These are phyloP conservation scores for Hemicrepidius hirtus DNA, from an alignment of 2,888 invertebrate species.

Conservation along the genomic window DNA sequence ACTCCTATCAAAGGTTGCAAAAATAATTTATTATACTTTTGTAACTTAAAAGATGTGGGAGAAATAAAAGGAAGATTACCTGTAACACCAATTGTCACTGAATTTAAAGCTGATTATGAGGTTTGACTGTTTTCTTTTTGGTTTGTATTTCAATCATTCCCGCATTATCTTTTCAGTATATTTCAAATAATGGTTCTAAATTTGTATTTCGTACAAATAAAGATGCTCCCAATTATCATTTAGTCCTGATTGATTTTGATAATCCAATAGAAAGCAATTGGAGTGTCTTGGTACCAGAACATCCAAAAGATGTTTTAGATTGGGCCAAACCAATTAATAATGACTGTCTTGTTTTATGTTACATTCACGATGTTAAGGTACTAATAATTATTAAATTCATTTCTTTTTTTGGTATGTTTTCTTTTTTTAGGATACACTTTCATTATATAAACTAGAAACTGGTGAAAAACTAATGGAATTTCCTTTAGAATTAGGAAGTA, in stretches of 20 bases:
- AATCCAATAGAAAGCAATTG: constrained; percentile 85
- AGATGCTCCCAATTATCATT: constrained; percentile 92
- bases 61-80: constrained; percentile 79
- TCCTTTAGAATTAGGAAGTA: constrained; percentile 89
- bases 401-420: too few relatives aligned
- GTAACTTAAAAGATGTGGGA: constrained; percentile 81
- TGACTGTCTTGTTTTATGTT: constrained; percentile 91
- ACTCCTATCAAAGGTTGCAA: constrained; percentile 91
- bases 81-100: constrained; percentile 87
- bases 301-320: constrained; percentile 90
- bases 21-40: constrained; percentile 92
- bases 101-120: constrained; percentile 95
- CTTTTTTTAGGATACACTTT: constrained; percentile 83
- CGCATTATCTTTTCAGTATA: constrained; percentile 78
- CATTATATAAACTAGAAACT: constrained; percentile 83
- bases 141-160: too few relatives aligned
- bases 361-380: constrained; percentile 96
- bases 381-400: too few relatives aligned
- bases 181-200: constrained; percentile 89
- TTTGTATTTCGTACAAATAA: constrained; percentile 95
- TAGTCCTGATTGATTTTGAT: constrained; percentile 88
- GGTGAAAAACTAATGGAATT: constrained; percentile 85
- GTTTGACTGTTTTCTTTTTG: constrained; percentile 72
- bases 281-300: constrained; percentile 88
- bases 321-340: constrained; percentile 90